Evolutionary conservation across 1,140 invertebrate species (phyloP).

Genomic region (Bombus waltoni): DNA sequence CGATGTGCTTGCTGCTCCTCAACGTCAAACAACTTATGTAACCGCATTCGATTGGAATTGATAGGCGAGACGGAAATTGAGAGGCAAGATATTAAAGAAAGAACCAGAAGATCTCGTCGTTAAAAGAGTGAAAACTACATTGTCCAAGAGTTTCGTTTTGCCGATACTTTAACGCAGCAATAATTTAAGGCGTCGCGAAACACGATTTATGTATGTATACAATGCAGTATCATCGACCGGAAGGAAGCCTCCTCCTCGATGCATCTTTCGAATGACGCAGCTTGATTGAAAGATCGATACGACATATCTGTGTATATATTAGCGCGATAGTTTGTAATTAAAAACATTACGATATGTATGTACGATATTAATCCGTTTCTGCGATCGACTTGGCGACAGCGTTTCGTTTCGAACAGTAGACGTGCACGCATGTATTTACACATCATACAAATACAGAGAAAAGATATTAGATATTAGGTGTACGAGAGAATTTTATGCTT

Average conservation of each 20-base stretch:
- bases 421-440: background rate
- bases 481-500: background rate
- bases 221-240: background rate
- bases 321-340: constrained; percentile 55
- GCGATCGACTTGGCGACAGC: constrained; percentile 3
- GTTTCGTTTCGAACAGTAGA: constrained; percentile 5
- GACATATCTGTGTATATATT: constrained; percentile 65
- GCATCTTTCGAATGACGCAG: background rate
- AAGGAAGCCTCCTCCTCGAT: background rate
- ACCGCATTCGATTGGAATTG: background rate
- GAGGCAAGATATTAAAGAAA: background rate
- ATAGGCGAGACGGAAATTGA: background rate
- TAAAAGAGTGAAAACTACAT: background rate
- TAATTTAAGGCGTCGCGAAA: background rate
- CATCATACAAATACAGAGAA: background rate
- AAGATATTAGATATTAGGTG: background rate
- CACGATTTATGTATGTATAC: background rate
- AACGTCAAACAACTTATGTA: background rate
- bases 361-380: constrained; percentile 45
- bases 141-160: background rate
- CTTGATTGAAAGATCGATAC: constrained; percentile 26
- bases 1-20: too few relatives aligned
- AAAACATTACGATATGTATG: constrained; percentile 37
- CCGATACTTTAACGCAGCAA: background rate
- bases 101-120: background rate